These are phyloP conservation scores for Macroramphosus scolopax DNA, from an alignment of 2,797 vertebrate genomes.

Conservation along the genomic window DNA sequence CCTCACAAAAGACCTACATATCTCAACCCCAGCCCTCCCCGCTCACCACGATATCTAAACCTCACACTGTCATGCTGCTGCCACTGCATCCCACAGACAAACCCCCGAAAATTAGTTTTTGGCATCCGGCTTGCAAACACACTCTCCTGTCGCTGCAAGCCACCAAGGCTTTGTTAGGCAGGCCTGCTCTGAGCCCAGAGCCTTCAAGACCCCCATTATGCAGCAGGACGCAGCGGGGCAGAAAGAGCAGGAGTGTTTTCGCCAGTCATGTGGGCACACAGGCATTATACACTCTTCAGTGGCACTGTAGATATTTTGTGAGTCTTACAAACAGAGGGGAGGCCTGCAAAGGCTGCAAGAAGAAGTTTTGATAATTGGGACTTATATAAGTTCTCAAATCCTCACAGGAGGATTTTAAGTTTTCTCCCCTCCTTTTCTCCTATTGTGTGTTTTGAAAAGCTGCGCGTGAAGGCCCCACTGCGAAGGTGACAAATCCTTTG, in stretches of 20 bases:
- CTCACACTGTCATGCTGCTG: conserved; percentile 77
- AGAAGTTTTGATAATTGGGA: conserved; percentile 85
- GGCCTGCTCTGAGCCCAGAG: conserved; percentile 79
- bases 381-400: conserved; percentile 85
- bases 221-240: conserved; percentile 83
- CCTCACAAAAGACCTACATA: conserved; percentile 68
- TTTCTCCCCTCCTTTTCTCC: conserved; percentile 54
- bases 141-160: conserved; percentile 80
- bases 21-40: conserved; percentile 57
- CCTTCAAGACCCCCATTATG: conserved; percentile 84
- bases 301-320: conserved; percentile 81
- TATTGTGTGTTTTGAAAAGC: conserved; percentile 80
- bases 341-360: conserved; percentile 72
- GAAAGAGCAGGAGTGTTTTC: conserved; percentile 84
- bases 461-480: conserved; percentile 75
- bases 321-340: conserved; percentile 80
- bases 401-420: conserved; percentile 79
- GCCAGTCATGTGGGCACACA: conserved; percentile 84
- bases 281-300: conserved; percentile 84
- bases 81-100: conserved; percentile 77
- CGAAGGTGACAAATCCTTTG: conserved; percentile 84
- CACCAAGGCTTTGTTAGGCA: conserved; percentile 85
- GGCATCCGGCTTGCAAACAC: conserved; percentile 79
- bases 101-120: conserved; percentile 82
- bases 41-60: conserved; percentile 74